Evolutionary conservation across 1,140 invertebrate species (phyloP).

Genomic region (Penaeus japonicus): DNA sequence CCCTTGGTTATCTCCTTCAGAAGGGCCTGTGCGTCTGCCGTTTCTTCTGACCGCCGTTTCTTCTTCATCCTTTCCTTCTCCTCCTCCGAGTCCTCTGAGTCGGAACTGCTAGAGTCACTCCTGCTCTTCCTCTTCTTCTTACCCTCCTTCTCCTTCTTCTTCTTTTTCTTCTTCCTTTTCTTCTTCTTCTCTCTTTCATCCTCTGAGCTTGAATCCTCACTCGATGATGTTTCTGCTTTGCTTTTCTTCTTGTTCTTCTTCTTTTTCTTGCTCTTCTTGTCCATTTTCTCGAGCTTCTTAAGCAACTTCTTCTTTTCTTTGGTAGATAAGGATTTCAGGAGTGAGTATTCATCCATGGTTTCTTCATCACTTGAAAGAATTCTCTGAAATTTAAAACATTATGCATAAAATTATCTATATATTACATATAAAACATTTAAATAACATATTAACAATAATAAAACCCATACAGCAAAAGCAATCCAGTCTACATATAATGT

Average conservation of each 20-base stretch:
- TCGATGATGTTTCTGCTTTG: slow-evolving; percentile 50
- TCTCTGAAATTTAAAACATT: slow-evolving; percentile 60
- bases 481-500: too few relatives aligned
- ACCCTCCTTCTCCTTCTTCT: slow-evolving; percentile 44
- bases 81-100: slow-evolving; percentile 25
- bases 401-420: too few relatives aligned
- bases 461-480: too few relatives aligned
- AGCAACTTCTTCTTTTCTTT: slow-evolving; percentile 91
- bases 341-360: slow-evolving; percentile 75
- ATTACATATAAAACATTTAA: not conserved
- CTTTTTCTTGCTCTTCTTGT: slow-evolving; percentile 70
- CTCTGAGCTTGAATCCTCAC: slow-evolving; percentile 59
- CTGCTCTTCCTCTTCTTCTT: slow-evolving; percentile 29
- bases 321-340: slow-evolving; percentile 82
- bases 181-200: slow-evolving; percentile 59
- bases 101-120: slow-evolving; percentile 8
- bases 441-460: too few relatives aligned
- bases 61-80: slow-evolving; percentile 7
- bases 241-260: slow-evolving; percentile 66
- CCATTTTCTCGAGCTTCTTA: slow-evolving; percentile 78
- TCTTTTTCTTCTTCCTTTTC: slow-evolving; percentile 56
- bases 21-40: slow-evolving; percentile 46
- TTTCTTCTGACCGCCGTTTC: slow-evolving; percentile 9
- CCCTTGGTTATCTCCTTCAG: slow-evolving; percentile 56
- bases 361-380: slow-evolving; percentile 63